Conservation (phyloP, 2,888 invertebrate species). For the Coecobrya sp. region DNA sequence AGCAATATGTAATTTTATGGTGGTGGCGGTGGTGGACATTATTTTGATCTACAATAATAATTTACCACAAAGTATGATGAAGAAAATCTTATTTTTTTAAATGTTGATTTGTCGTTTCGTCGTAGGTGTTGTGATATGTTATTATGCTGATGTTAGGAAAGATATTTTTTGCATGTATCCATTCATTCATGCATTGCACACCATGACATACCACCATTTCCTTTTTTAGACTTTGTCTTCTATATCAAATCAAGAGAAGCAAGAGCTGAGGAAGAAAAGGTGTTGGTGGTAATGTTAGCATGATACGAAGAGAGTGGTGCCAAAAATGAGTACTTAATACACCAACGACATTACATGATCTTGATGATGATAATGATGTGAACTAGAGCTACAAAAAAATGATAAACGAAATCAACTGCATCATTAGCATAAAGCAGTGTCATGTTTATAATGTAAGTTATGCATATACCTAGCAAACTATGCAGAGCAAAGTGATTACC, state of each 20-base stretch:
- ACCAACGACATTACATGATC: constrained; percentile 5
- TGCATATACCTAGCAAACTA: not conserved
- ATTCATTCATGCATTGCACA: not conserved
- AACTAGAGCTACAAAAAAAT: not conserved
- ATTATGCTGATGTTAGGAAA: constrained; percentile 17
- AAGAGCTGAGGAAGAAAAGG: not conserved
- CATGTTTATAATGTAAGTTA: not conserved
- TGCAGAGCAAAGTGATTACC: not conserved
- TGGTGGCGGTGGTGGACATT: not conserved
- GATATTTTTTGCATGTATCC: constrained; percentile 49
- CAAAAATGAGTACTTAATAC: constrained; percentile 47
- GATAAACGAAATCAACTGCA: not conserved
- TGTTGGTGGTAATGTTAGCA: constrained; percentile 37
- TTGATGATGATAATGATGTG: not conserved
- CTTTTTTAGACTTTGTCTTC: constrained; percentile 80
- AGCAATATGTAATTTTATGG: constrained; percentile 49
- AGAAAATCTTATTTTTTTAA: not conserved
- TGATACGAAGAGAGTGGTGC: constrained; percentile 1
- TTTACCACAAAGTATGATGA: constrained; percentile 3
- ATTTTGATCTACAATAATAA: constrained; percentile 15
- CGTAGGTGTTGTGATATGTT: constrained; percentile 48
- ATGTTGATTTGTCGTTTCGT: not conserved
- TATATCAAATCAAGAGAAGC: constrained; percentile 1
- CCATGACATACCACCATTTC: constrained; percentile 46
- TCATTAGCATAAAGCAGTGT: not conserved